phyloP scores from a whole-genome alignment of 2,797 vertebrate species.

The Vultur gryphus region DNA sequence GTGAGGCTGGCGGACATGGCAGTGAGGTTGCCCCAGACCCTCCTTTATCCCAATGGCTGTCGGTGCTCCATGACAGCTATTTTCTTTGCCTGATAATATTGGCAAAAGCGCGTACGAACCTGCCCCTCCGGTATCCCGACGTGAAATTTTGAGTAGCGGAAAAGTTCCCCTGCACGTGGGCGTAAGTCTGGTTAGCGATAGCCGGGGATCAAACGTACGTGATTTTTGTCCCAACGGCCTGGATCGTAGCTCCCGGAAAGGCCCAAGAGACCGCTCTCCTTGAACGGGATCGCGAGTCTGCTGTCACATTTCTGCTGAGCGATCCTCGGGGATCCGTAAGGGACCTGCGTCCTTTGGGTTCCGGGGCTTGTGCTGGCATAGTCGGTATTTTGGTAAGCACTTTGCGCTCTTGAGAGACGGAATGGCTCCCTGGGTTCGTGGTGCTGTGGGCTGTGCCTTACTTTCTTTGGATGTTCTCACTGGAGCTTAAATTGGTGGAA shows the following conservation, averaged over 20 bases:
- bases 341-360: background rate
- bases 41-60: rapidly evolving
- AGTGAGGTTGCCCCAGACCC: rapidly evolving
- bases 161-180: background rate
- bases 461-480: background rate
- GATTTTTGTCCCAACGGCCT: background rate
- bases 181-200: background rate
- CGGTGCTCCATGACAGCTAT: rapidly evolving
- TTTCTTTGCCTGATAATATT: background rate
- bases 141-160: rapidly evolving
- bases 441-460: background rate
- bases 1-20: rapidly evolving
- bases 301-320: background rate
- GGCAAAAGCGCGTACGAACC: background rate
- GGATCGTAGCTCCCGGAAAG: background rate
- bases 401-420: background rate
- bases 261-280: background rate
- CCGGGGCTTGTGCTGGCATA: background rate
- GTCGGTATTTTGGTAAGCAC: rapidly evolving
- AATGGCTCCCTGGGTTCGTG: rapidly evolving
- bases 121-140: rapidly evolving
- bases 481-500: background rate
- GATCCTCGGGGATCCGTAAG: rapidly evolving
- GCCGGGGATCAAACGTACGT: rapidly evolving
- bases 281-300: rapidly evolving